phyloP scores from a whole-genome alignment of 1,140 invertebrate species.

The Anastrepha ludens region DNA sequence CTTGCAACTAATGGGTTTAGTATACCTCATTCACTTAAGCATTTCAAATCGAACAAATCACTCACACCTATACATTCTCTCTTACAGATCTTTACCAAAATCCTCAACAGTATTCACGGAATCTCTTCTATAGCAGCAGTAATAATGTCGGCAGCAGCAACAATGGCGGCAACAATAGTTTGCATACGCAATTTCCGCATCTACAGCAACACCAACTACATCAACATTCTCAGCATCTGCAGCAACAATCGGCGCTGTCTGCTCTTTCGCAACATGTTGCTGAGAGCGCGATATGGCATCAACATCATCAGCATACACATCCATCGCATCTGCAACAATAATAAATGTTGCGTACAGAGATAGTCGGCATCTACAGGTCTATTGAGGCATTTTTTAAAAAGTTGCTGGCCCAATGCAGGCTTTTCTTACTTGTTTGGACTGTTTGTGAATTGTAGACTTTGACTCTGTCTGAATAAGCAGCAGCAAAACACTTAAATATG shows the following conservation, averaged over 20 bases:
- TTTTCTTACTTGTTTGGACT: too few species aligned
- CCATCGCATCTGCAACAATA: constrained; percentile 30
- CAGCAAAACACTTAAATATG: too few species aligned
- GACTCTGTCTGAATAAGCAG: too few species aligned
- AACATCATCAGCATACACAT: constrained; percentile 25
- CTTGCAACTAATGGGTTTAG: constrained; percentile 39
- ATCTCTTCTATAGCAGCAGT: constrained; percentile 26
- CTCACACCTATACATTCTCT: neutral
- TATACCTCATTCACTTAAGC: neutral
- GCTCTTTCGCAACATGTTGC: constrained; percentile 46
- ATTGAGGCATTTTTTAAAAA: too few species aligned
- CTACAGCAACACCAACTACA: constrained; percentile 38
- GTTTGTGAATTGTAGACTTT: too few species aligned
- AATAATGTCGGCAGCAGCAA: neutral
- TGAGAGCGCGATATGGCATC: constrained; percentile 44
- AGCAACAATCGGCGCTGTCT: constrained; percentile 34
- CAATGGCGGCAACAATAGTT: neutral
- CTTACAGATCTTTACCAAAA: constrained; percentile 43
- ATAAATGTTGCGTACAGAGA: neutral
- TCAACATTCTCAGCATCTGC: constrained; percentile 36
- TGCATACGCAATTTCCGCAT: constrained; percentile 41
- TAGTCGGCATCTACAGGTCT: neutral
- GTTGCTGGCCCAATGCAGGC: too few species aligned
- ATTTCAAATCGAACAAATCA: neutral
- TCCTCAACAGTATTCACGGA: constrained; percentile 42